A percentile compares a stretch with the other conserved stretches of the same genome.
Conservation (phyloP, 2,797 vertebrate genomes). For the Eutrigla gurnardus region DNA sequence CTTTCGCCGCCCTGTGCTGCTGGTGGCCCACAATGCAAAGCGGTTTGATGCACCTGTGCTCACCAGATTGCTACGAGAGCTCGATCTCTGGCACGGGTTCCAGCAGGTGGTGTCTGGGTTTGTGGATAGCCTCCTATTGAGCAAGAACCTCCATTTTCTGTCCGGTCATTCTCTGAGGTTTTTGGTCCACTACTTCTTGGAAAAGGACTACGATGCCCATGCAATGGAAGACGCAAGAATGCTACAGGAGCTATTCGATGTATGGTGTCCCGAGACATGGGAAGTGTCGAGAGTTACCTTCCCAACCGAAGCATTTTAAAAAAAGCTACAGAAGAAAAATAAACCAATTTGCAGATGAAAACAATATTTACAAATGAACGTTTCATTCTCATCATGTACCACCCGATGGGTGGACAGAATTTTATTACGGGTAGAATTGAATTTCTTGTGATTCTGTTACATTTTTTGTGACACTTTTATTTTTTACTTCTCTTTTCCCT, state of each 20-base stretch:
- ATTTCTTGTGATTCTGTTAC: not conserved
- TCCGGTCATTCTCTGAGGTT: slow-evolving; percentile 36
- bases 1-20: slow-evolving; percentile 65
- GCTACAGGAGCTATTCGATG: slow-evolving; percentile 75
- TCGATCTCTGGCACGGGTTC: slow-evolving; percentile 34
- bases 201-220: slow-evolving; percentile 65
- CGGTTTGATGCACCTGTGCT: slow-evolving; percentile 75
- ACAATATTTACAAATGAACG: not conserved
- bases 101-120: slow-evolving; percentile 48
- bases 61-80: slow-evolving; percentile 45
- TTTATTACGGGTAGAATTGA: not conserved
- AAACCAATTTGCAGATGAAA: not conserved
- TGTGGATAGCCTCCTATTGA: slow-evolving; percentile 76
- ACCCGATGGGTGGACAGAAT: not conserved
- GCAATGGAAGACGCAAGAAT: slow-evolving; percentile 72
- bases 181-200: slow-evolving; percentile 66
- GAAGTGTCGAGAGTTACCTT: not conserved
- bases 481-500: too few species aligned
- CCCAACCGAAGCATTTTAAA: not conserved
- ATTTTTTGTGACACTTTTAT: too few species aligned
- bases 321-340: not conserved
- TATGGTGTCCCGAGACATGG: slow-evolving; percentile 14
- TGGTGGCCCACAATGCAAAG: slow-evolving; percentile 76
- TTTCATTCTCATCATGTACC: not conserved
- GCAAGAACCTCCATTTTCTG: slow-evolving; percentile 52